Percentiles rank a stretch among this genome's conserved stretches.
These are phyloP conservation scores for Crambe crambe DNA, from an alignment of 37 sponge, comb jelly and placozoan genomes.

Conservation along the genomic window DNA sequence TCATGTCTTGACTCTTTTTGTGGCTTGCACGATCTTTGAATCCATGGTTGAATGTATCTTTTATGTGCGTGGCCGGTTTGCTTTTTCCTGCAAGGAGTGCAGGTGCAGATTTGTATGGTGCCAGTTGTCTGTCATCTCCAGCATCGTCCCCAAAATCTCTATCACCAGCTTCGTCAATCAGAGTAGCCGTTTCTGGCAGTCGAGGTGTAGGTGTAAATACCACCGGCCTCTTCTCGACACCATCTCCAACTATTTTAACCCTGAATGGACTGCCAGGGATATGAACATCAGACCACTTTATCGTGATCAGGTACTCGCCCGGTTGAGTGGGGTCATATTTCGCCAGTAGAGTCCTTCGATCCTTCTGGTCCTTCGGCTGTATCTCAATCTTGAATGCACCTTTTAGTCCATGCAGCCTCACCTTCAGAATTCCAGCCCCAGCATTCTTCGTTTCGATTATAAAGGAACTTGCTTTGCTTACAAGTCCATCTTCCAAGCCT, in stretches of 20 bases:
- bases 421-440: conserved; percentile 68
- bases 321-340: conserved; percentile 70
- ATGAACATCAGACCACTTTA: conserved; percentile 80
- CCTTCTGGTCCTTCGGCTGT: conserved; percentile 51
- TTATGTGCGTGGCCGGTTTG: neutral
- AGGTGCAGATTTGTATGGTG: neutral
- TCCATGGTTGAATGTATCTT: neutral
- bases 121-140: neutral
- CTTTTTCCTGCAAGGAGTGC: neutral
- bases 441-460: conserved; percentile 77
- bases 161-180: neutral
- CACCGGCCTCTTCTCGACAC: neutral
- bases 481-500: conserved; percentile 73
- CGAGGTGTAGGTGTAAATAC: neutral
- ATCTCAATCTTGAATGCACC: conserved; percentile 87
- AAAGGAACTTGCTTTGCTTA: conserved; percentile 51
- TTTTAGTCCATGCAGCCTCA: conserved; percentile 75
- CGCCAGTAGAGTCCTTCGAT: conserved; percentile 70
- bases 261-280: conserved; percentile 72
- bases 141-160: neutral
- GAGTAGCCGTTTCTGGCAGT: neutral
- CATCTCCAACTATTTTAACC: conserved; percentile 20
- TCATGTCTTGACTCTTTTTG: neutral
- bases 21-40: neutral
- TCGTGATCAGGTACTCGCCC: conserved; percentile 85